Conservation (phyloP, 1,140 invertebrate genomes). For the Drosophila ogumai region DNA sequence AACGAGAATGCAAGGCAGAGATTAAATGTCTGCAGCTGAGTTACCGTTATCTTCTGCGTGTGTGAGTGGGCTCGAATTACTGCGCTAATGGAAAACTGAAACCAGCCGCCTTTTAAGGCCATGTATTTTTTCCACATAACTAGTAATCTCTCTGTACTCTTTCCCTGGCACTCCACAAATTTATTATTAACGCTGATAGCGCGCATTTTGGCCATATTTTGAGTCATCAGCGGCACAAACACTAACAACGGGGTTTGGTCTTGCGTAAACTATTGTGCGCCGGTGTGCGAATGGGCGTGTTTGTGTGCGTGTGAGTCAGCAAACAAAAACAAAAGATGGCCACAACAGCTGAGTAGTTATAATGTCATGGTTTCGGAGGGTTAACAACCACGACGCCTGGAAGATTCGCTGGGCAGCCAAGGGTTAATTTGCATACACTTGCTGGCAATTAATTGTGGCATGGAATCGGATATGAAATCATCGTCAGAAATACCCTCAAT, state of each 20-base stretch:
- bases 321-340: slow-evolving; percentile 50
- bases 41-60: slow-evolving; percentile 53
- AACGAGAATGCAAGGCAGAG: slow-evolving; percentile 51
- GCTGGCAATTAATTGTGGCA: slow-evolving; percentile 39
- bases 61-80: slow-evolving; percentile 49
- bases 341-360: slow-evolving; percentile 64
- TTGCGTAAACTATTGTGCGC: slow-evolving; percentile 60
- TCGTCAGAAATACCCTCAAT: slow-evolving; percentile 69
- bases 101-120: slow-evolving; percentile 46
- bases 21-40: slow-evolving; percentile 68
- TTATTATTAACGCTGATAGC: slow-evolving; percentile 56
- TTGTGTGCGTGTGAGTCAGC: slow-evolving; percentile 56
- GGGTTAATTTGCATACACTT: slow-evolving; percentile 54
- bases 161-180: slow-evolving; percentile 8
- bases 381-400: slow-evolving; percentile 14
- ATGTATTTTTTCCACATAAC: slow-evolving; percentile 18
- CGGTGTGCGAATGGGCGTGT: slow-evolving; percentile 3
- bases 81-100: slow-evolving; percentile 52
- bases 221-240: slow-evolving; percentile 33
- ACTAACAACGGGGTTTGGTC: slow-evolving; percentile 42
- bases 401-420: slow-evolving; percentile 7
- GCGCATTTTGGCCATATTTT: slow-evolving; percentile 65
- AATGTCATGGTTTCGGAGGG: slow-evolving; percentile 22
- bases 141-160: slow-evolving; percentile 40
- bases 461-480: slow-evolving; percentile 71